Evolutionary conservation across 2,113 vertebrate genomes (phyloP).

Genomic region (Macaca fascicularis): T2T-MFA8v1.1 NC_088392.1:74271001-74271500

Average conservation of each 20-base stretch:
- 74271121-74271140: neutral
- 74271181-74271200: neutral
- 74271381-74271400: neutral
- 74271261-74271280: neutral
- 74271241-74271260: neutral
- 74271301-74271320: neutral
- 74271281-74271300: neutral
- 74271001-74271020: neutral
- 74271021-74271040: conserved; percentile 1
- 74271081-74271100: neutral
- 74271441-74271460: neutral
- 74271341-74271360: neutral
- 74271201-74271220: neutral
- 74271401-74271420: neutral
- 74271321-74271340: neutral
- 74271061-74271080: neutral
- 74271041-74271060: neutral
- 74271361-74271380: neutral
- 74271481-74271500: neutral
- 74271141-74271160: neutral
- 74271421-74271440: neutral
- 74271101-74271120: neutral
- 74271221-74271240: neutral
- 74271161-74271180: neutral
- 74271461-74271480: neutral